Evolutionary conservation across 2,888 invertebrate genomes (phyloP), one percentile per base, ranked within the genome.

Genomic region (Folsomia candida): DNA sequence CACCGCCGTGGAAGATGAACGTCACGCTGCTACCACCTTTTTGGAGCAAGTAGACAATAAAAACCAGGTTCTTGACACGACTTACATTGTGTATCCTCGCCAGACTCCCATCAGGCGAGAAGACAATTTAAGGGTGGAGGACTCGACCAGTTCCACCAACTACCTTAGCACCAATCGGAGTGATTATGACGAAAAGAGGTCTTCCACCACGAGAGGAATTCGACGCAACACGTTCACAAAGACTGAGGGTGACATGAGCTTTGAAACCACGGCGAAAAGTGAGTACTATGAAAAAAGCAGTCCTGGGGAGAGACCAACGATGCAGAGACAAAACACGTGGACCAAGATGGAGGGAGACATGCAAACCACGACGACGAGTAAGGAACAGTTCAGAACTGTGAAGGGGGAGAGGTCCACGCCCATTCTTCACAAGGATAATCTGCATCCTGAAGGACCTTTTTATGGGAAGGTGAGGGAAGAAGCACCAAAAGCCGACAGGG

Each of bases 301-400:
- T 74, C 85, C 86, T 4, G 89, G 89, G 82, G 89, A 89, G 82
- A 84, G 89, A 80, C 86, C 88, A 58, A 87, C 85, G 80, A 87
- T 88, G 71, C 87, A 90, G 62, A 85, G 91, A 78, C 86, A 91
- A 67, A 90, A 91, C 80, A 91, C 91, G 1, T 91, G 88, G 86
- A 91, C 91, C 0, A 91, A 91, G 28, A 75, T 77, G 51, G 78
- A 78, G 25, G 79, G 79, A 11, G 78, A 78, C 27, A 78, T 79
- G 78, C 68, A 74, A 47, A 47, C 77, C 26, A 67, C 73, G 58
- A 78, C 79, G 0, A 78, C 77, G 6, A 57, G 66, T 2, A 64
- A 69, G 27, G 71, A 68, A 1, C 71, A 76, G 58, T 78, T 69
- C 37, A 73, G 69, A 59, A 37, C 4, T 37, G 14, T 37, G 4